Conservation (phyloP, 2,797 vertebrate genomes). For the Lerista edwardsae region DNA sequence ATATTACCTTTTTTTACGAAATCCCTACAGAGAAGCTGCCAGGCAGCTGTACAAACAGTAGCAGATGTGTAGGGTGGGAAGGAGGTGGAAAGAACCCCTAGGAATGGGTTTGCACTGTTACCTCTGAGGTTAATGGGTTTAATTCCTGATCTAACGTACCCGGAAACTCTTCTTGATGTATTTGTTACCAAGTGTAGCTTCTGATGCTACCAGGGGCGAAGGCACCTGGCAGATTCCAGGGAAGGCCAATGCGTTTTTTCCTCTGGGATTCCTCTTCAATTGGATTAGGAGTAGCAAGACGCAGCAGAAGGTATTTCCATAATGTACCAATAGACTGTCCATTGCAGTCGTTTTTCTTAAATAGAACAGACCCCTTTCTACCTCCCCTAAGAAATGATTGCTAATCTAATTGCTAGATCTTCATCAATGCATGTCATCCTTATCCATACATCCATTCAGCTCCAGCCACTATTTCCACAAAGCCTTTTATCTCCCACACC, state of each 20-base stretch:
- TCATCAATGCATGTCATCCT: not conserved
- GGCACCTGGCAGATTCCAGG: conserved; percentile 19
- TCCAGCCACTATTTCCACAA: not conserved
- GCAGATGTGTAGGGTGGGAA: conserved; percentile 9
- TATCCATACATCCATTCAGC: not conserved
- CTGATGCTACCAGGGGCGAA: conserved; percentile 1
- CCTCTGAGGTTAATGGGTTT: conserved; percentile 61
- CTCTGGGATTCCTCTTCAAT: not conserved
- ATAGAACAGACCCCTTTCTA: not conserved
- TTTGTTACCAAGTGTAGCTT: conserved; percentile 25
- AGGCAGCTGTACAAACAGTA: conserved; percentile 45
- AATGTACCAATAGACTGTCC: not conserved
- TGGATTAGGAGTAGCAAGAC: not conserved
- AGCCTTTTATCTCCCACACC: not conserved
- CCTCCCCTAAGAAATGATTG: not conserved
- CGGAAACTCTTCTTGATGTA: conserved; percentile 24
- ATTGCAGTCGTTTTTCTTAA: not conserved
- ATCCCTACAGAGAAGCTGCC: conserved; percentile 47
- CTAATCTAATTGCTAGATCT: not conserved
- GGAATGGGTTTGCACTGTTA: conserved; percentile 45
- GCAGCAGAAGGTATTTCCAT: not conserved
- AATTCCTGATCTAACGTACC: conserved; percentile 51
- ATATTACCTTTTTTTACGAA: conserved; percentile 59
- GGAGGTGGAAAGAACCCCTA: conserved; percentile 23
- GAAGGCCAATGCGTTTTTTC: conserved; percentile 11